Conservation (phyloP, 2,797 vertebrate genomes). For the Anguilla pacifica region DNA sequence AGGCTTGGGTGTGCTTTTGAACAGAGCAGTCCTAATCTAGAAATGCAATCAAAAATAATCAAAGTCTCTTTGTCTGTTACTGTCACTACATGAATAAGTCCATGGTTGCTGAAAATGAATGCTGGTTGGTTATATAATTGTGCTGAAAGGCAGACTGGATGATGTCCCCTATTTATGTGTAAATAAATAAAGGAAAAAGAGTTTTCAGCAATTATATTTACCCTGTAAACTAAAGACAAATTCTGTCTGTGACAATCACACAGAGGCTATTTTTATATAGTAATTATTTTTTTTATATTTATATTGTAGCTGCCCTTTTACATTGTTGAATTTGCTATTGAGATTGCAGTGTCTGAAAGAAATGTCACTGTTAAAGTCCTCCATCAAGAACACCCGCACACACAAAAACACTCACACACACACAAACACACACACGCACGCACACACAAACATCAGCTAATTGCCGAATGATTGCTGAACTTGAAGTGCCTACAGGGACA, state of each 20-base stretch:
- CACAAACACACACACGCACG: too few relatives aligned
- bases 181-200: neutral
- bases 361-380: neutral
- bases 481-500: too few relatives aligned
- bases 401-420: too few relatives aligned
- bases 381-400: neutral
- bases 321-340: neutral
- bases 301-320: neutral
- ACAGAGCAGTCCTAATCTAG: neutral
- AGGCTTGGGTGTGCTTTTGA: constrained; percentile 1
- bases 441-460: neutral
- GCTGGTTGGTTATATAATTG: neutral
- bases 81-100: neutral
- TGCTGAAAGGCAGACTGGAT: neutral
- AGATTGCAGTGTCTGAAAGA: neutral
- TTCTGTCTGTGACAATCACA: neutral
- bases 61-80: neutral
- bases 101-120: neutral
- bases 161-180: neutral
- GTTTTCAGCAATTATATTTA: neutral
- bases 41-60: constrained; percentile 16
- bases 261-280: too few relatives aligned
- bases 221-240: neutral
- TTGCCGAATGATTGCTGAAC: neutral
- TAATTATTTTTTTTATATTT: neutral